Evolutionary conservation across 2,797 vertebrate species (phyloP), one percentile per base, ranked within the genome.

Genomic region (Anomalospiza imberbis): DNA sequence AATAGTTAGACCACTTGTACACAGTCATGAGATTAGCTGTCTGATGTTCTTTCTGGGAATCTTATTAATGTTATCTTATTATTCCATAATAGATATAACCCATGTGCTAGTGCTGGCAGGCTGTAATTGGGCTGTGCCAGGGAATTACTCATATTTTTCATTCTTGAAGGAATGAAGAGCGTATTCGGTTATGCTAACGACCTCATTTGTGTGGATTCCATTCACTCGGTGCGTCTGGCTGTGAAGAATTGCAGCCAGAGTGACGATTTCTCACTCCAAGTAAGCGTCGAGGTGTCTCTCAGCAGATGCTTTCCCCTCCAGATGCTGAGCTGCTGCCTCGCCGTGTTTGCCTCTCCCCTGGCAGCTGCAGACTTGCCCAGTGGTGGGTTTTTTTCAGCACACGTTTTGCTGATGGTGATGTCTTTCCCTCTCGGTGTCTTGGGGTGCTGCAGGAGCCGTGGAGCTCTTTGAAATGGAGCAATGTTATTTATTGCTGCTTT

Each of bases 1-100:
- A 76, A 54, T 3, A 71, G 89, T 62, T 65, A 87, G 84, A 65
- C 38, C 10, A 3, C 45, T 88, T 80, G 88, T 78, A 76, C 4
- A 21, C 44, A 16, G 53, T 48, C 77, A 6, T 74, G 68, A 92
- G 89, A 89, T 62, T 63, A 87, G 84, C 78, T 93, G 86, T 93
- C 85, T 97, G 88, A 94, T 96, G 96, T 95, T 95, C 95, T 97
- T 97, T 90, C 95, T 93, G 88, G 93, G 94, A 88, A 77, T 95
- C 96, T 96, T 95, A 95, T 96, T 95, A 96, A 97, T 97, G 95
- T 97, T 96, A 92, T 76, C 88, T 94, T 97, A 95, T 97, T 97
- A 94, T 97, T 96, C 95, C 96, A 66, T 96, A 97, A 97, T 96
- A 95, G 97, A 97, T 94, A 91, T 87, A 93, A 44, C 85, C 91